Conservation (phyloP, 2,888 invertebrate species). For the Dascillus cervinus region DNA sequence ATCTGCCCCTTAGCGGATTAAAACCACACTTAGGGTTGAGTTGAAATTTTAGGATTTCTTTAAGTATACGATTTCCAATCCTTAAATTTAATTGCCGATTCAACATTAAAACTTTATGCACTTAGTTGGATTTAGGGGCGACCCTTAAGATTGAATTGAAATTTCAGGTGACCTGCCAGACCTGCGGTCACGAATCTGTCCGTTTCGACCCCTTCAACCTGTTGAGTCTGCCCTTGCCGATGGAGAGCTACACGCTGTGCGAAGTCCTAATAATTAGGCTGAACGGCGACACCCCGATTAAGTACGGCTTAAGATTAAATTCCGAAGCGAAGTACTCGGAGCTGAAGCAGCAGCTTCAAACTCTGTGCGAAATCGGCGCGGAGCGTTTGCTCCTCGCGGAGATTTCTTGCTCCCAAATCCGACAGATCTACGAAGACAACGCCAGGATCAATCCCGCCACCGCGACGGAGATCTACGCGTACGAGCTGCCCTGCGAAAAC, state of each 20-base stretch:
- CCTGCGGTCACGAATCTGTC: constrained; percentile 76
- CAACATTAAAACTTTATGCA: too few species aligned
- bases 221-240: constrained; percentile 78
- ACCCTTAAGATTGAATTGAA: neutral
- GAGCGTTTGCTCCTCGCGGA: constrained; percentile 64
- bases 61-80: too few species aligned
- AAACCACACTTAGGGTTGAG: too few species aligned
- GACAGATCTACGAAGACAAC: constrained; percentile 49
- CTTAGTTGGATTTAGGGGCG: too few species aligned
- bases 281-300: constrained; percentile 75
- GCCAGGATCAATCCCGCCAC: constrained; percentile 45
- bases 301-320: constrained; percentile 77
- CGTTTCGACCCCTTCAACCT: constrained; percentile 90
- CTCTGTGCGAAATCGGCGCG: constrained; percentile 53
- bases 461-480: constrained; percentile 56
- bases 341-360: constrained; percentile 62
- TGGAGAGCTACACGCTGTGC: constrained; percentile 75
- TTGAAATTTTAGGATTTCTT: too few species aligned
- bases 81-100: too few species aligned
- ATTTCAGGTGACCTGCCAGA: constrained; percentile 59
- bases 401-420: constrained; percentile 61
- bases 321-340: constrained; percentile 75
- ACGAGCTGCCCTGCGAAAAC: constrained; percentile 53
- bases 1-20: too few species aligned
- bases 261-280: constrained; percentile 69